Evolutionary conservation across 2,888 invertebrate species (phyloP), one percentile per base, ranked within the genome.

Genomic region (Chrysolina americana): DNA sequence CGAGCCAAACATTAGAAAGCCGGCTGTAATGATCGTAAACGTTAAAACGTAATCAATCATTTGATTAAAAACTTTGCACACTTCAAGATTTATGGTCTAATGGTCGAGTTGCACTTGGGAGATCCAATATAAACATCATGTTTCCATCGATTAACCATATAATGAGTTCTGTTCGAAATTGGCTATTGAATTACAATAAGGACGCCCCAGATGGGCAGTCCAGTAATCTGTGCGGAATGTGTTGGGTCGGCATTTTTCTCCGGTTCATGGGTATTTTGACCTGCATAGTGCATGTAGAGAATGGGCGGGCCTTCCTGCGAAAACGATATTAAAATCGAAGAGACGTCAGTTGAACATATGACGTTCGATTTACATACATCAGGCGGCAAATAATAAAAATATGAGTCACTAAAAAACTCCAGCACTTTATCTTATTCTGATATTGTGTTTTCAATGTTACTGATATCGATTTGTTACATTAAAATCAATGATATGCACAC

Each of bases 21-120:
- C 71, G 65, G 41, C 68, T 63, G 19, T 15, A 71, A 75, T 64
- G 36, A 68, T 65, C 68, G 68, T 50, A 59, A 75, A 75, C 71
- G 59, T 71, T 71, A 62, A 75, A 69, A 68, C 56, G 44, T 19
- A 75, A 75, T 75, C 68, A 75, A 75, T 75, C 73, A 74, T 68
- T 41, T 21, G 63, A 68, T 66, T 71, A 63, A 74, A 71, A 74
- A 74, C 53, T 74, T 36, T 71, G 64, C 70, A 62, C 74, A 70
- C 53, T 17, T 70, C 41, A 65, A 74, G 74, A 74, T 74, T 70
- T 74, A 74, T 74, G 44, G 65, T 68, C 74, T 65, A 65, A 65
- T 70, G 73, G 64, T 56, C 50, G 17, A 41, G 59, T 59, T 66
- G 62, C 65, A 66, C 70, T 65, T 66, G 70, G 70, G 65, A 66